A percentile compares a stretch with the other conserved stretches of the same genome.
Conservation (phyloP, 2,113 vertebrate genomes). For the Percopsis transmontana region DNA sequence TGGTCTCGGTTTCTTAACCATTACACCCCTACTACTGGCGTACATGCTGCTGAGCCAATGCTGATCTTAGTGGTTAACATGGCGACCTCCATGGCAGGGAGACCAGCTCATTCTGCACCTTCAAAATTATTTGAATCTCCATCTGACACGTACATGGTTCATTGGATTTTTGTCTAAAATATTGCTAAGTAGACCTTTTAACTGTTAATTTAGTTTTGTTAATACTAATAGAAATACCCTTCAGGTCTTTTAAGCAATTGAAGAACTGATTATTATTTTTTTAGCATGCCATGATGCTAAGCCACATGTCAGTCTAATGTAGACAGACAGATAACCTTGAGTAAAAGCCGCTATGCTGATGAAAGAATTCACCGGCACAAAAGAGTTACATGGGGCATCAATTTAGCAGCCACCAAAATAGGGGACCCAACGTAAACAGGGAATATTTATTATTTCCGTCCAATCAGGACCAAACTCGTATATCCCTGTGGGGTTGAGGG, state of each 20-base stretch:
- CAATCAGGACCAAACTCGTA: slow-evolving; percentile 51
- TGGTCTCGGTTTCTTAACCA: too few species aligned
- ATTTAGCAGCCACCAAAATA: slow-evolving; percentile 36
- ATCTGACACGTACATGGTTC: too few species aligned
- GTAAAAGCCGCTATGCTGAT: slow-evolving; percentile 45
- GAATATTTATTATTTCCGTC: slow-evolving; percentile 65
- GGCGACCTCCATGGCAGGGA: too few species aligned
- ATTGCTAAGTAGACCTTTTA: too few species aligned
- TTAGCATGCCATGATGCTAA: slow-evolving; percentile 22
- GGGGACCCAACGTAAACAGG: slow-evolving; percentile 30
- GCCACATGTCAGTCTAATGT: slow-evolving; percentile 9
- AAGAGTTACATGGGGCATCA: slow-evolving; percentile 40
- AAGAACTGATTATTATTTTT: slow-evolving; percentile 16
- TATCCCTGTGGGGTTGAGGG: slow-evolving; percentile 61
- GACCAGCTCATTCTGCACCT: too few species aligned
- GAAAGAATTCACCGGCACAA: slow-evolving; percentile 63
- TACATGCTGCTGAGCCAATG: too few species aligned
- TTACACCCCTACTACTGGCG: too few species aligned
- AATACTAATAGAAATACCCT: slow-evolving; percentile 12
- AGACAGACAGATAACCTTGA: slow-evolving; percentile 49
- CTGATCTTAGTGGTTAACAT: too few species aligned
- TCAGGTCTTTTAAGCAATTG: slow-evolving; percentile 24
- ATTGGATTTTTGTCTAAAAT: too few species aligned
- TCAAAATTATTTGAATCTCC: too few species aligned
- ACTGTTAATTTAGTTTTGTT: too few species aligned